Evolutionary conservation across 2,113 vertebrate species (phyloP).

Genomic region (Ellobius talpinus): DNA sequence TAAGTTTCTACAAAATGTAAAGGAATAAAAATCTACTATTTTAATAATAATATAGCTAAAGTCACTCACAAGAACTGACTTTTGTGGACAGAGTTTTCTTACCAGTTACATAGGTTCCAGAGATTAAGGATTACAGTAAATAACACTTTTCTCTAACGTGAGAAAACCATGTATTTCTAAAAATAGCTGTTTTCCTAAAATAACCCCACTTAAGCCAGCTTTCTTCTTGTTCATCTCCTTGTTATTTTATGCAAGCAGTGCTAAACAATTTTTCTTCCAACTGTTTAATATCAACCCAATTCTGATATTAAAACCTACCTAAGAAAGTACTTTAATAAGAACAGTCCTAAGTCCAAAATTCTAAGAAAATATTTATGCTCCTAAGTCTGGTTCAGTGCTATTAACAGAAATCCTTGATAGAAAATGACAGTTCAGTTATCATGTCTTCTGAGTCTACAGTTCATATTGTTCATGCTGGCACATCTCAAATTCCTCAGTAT

Average conservation of each 20-base stretch:
- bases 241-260: conserved; percentile 31
- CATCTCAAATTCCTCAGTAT: too few species aligned
- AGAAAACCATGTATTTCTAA: conserved; percentile 12
- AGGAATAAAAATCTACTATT: neutral
- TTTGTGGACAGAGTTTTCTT: conserved; percentile 28
- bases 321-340: conserved; percentile 41
- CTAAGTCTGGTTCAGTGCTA: neutral
- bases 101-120: neutral
- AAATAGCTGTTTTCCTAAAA: conserved; percentile 31
- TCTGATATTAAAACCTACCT: neutral
- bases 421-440: too few species aligned
- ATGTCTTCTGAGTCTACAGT: too few species aligned
- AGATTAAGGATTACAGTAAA: conserved; percentile 20
- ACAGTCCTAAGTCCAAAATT: neutral
- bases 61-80: neutral
- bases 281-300: conserved; percentile 11
- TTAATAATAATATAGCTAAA: neutral
- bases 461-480: too few species aligned
- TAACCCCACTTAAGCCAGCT: neutral
- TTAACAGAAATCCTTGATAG: too few species aligned
- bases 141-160: neutral
- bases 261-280: conserved; percentile 30
- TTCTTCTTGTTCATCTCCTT: neutral
- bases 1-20: neutral
- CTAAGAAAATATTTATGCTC: neutral